Evolutionary conservation across 2,113 vertebrate species (phyloP).

Genomic region (Dasypus novemcinctus): DNA sequence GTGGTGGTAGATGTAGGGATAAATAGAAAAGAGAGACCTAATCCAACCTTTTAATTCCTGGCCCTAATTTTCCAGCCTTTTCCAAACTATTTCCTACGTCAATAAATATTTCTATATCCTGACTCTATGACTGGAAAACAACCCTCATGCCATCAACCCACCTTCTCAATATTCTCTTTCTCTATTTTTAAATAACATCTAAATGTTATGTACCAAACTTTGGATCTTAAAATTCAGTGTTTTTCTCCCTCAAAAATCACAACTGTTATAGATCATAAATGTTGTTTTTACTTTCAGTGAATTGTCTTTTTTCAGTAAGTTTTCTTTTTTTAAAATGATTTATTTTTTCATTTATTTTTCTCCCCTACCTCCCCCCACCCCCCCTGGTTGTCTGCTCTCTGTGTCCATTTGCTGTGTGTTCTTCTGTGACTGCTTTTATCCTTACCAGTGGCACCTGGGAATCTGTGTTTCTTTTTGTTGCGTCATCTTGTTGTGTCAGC

Average conservation of each 20-base stretch:
- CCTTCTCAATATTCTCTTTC: no score
- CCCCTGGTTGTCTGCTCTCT: no score
- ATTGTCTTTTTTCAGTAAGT: no score
- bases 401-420: no score
- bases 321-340: no score
- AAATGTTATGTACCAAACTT: not conserved
- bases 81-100: not conserved
- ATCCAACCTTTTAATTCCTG: not conserved
- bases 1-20: not conserved
- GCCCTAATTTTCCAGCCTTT: not conserved
- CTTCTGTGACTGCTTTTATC: no score
- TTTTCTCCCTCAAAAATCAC: constrained; percentile 1
- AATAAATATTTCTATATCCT: not conserved
- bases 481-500: no score
- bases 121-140: not conserved
- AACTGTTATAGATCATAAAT: not conserved
- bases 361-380: no score
- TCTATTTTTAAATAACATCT: not conserved
- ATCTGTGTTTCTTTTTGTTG: no score
- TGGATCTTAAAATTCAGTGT: not conserved
- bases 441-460: no score
- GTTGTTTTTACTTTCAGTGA: not conserved
- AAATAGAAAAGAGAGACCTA: not conserved
- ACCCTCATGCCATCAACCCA: not conserved
- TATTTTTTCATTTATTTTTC: no score